Percentiles rank a stretch among this genome's conserved stretches.
These are phyloP conservation scores for Orthosia gothica DNA, from an alignment of 2,888 invertebrate genomes.

Conservation along the genomic window DNA sequence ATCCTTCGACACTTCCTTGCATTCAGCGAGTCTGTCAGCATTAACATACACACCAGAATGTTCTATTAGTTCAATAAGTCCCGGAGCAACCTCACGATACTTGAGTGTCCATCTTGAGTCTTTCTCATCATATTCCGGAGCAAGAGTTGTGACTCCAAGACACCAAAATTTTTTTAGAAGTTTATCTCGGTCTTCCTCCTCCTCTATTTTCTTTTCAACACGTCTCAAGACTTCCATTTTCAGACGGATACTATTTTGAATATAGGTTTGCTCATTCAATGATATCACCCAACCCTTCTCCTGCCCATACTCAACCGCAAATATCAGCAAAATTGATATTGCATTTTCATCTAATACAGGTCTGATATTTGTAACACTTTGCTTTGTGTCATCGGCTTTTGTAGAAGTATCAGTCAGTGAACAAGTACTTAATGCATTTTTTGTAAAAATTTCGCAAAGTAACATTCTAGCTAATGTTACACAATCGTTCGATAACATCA, in stretches of 20 bases:
- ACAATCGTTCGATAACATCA: background rate
- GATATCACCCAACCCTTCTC: background rate
- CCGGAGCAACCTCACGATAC: background rate
- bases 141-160: no score
- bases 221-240: background rate
- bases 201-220: background rate
- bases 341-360: slow-evolving; percentile 7
- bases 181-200: background rate
- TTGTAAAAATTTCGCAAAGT: slow-evolving; percentile 5
- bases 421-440: slow-evolving; percentile 14
- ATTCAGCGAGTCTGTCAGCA: slow-evolving; percentile 11
- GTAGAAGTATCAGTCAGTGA: background rate
- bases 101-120: slow-evolving; percentile 32
- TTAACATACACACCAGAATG: slow-evolving; percentile 12
- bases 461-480: slow-evolving; percentile 3
- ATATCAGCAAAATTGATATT: background rate
- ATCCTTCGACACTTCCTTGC: slow-evolving; percentile 2
- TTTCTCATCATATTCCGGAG: background rate
- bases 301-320: background rate
- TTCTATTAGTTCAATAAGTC: slow-evolving; percentile 18
- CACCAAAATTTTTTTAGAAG: no score
- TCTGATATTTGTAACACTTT: background rate
- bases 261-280: background rate
- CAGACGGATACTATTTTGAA: background rate
- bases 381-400: no score